Base-by-base conservation (phyloP, 2,888 invertebrate genomes). In the Tipula helvola region DNA sequence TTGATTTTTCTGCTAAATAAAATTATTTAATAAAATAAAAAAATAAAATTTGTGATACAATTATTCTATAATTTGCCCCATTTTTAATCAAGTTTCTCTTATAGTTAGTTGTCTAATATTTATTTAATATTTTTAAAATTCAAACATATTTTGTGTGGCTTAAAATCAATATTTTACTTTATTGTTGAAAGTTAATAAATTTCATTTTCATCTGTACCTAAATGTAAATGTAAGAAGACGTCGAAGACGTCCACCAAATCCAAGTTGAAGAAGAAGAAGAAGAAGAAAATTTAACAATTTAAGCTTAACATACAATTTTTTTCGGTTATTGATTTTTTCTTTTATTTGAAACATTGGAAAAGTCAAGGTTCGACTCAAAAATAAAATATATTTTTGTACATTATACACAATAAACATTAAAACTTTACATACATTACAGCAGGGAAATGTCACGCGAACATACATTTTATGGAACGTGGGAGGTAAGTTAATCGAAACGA, bases 391-490 rank as follows among this genome's bases (percentile, higher is more conserved):
- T 39, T 7, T 39, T 7, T 39, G 7, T 39, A 39, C 39, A 39
- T n/a, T 39, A 39, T 39, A 39, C 7, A 39, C 39, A 39, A 39
- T 12, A 44, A 3, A 44, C 12, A 44, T 44, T 44, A 44, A 44
- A 44, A 44, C 44, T 44, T 10, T 52, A 52, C 16, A 52, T 7
- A 18, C 16, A 57, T n/a, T 16, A 36, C 36, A 83, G 36, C 36
- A n/a, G 85, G 28, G 86, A 87, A 88, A 90, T 90, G 90, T 87
- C 89, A 13, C 91, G 91, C 89, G 92, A 91, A 88, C 92, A 92
- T 89, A 91, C 91, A 87, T 93, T 93, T 89, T 90, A 92, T 88
- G 93, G 93, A 88, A 93, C 92, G 88, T 93, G 93, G 93, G 93
- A 93, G 92, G 93, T 93, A 90, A 90, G 89, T 13, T 84, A 84